Conservation (phyloP, 1,140 invertebrate genomes). For the Magallana angulata region DNA sequence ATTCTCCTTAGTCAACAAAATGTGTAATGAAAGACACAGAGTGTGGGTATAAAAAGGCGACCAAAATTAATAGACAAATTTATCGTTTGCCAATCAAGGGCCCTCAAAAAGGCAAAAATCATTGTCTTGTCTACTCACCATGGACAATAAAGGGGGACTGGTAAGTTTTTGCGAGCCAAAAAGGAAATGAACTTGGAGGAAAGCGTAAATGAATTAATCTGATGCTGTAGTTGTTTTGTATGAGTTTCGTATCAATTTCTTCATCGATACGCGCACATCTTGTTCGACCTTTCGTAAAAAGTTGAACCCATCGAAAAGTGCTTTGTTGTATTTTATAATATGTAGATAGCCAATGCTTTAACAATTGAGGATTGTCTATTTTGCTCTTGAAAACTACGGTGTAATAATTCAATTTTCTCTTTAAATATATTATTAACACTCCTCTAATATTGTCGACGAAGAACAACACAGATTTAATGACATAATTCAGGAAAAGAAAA, state of each 20-base stretch:
- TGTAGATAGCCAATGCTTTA: too few species aligned
- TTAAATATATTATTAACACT: too few species aligned
- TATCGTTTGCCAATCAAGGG: not conserved
- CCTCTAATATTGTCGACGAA: too few species aligned
- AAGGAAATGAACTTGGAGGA: slow-evolving; percentile 25
- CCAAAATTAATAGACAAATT: slow-evolving; percentile 21
- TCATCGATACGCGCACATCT: not conserved
- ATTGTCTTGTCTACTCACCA: slow-evolving; percentile 21
- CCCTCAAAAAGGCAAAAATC: not conserved
- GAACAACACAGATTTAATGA: too few species aligned
- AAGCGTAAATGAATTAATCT: slow-evolving; percentile 20
- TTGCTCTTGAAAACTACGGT: too few species aligned
- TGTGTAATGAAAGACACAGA: not conserved
- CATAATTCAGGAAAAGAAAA: too few species aligned
- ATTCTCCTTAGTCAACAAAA: slow-evolving; percentile 24
- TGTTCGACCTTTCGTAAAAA: not conserved
- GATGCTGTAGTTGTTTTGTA: slow-evolving; percentile 7
- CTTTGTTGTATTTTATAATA: not conserved
- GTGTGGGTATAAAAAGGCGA: slow-evolving; percentile 6
- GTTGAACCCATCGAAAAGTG: not conserved
- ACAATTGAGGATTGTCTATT: too few species aligned
- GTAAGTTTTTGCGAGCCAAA: not conserved
- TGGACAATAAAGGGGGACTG: not conserved
- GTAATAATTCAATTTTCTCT: not conserved
- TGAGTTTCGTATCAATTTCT: slow-evolving; percentile 8